phyloP scores from a whole-genome alignment of 2,888 invertebrate species.

The Hipparchia sbordonii region DNA sequence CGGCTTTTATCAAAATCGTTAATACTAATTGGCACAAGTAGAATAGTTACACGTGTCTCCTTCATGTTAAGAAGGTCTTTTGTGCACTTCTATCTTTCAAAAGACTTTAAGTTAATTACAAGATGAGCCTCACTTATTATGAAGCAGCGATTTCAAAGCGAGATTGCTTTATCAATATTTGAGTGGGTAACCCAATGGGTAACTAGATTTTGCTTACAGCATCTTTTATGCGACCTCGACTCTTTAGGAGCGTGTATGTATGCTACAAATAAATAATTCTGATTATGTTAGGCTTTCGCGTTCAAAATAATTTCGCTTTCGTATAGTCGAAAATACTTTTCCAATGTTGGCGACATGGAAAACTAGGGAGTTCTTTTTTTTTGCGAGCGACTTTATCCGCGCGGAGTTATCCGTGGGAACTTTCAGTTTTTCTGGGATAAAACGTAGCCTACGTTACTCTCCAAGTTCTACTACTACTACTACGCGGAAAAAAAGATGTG shows the following conservation, averaged over 20 bases:
- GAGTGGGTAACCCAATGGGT: conserved; percentile 42
- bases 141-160: conserved; percentile 49
- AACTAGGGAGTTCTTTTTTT: no score
- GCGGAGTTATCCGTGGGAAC: no score
- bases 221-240: conserved; percentile 26
- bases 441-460: no score
- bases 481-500: no score
- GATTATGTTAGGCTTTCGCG: conserved; percentile 3
- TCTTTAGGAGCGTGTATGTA: conserved; percentile 15
- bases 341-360: not conserved
- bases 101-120: conserved; percentile 36
- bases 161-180: conserved; percentile 70
- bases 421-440: no score
- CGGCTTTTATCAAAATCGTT: not conserved
- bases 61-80: not conserved
- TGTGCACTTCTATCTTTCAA: not conserved
- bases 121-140: conserved; percentile 42
- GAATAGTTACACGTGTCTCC: not conserved
- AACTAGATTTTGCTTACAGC: conserved; percentile 35
- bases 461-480: no score
- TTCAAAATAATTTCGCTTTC: conserved; percentile 6
- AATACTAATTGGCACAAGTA: not conserved
- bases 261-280: conserved; percentile 23
- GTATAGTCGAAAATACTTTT: conserved; percentile 2
- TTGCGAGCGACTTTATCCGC: no score